Conservation (phyloP, 2,797 vertebrate genomes). For the Neolamprologus multifasciatus region DNA sequence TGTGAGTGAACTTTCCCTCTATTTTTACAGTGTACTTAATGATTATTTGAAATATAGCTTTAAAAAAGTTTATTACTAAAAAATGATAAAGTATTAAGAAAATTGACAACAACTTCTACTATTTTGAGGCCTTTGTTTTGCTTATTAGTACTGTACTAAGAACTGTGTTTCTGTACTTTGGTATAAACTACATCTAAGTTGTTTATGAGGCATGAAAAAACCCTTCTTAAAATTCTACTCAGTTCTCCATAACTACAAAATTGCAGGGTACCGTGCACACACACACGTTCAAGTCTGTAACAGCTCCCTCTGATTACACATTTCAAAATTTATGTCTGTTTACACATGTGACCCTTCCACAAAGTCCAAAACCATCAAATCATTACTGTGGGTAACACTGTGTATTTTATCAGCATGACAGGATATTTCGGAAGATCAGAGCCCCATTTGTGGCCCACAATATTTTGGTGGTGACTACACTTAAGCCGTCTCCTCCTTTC, state of each 20-base stretch:
- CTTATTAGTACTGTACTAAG: background rate
- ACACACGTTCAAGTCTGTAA: background rate
- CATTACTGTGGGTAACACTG: background rate
- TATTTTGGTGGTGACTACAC: background rate
- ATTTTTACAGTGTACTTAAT: background rate
- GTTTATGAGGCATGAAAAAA: background rate
- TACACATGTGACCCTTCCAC: background rate
- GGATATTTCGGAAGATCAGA: background rate
- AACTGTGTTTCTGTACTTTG: background rate
- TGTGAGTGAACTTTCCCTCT: background rate
- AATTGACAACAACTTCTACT: background rate
- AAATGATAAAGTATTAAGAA: background rate
- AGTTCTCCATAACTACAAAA: background rate
- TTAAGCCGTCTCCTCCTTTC: background rate
- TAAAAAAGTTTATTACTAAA: background rate
- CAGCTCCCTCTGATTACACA: background rate
- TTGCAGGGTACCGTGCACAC: background rate
- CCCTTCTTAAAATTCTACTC: background rate
- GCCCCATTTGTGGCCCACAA: background rate
- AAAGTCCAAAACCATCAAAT: background rate
- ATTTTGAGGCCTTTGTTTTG: background rate
- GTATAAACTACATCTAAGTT: background rate
- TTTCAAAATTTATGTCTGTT: conserved; percentile 8
- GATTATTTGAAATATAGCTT: background rate
- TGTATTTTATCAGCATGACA: background rate